A percentile compares a stretch with the other conserved stretches of the same genome.
Evolutionary conservation across 1,140 invertebrate genomes (phyloP).

Genomic region (Himalopsyche phryganea): DNA sequence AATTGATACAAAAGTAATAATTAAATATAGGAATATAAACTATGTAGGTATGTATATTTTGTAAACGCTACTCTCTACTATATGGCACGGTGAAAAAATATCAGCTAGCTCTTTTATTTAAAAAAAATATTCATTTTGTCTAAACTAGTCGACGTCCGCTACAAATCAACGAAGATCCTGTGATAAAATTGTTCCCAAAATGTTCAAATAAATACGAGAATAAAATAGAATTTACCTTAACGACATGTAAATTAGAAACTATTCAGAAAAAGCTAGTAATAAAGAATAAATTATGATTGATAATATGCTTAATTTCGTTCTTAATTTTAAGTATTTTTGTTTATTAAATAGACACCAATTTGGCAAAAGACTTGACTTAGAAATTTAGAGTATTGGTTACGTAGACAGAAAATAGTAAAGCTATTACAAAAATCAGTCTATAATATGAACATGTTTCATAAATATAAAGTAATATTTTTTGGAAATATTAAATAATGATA

Average conservation of each 20-base stretch:
- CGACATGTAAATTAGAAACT: neutral
- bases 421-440: neutral
- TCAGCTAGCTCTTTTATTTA: neutral
- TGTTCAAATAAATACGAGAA: slow-evolving; percentile 11
- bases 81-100: slow-evolving; percentile 34
- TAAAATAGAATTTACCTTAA: neutral
- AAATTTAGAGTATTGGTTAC: neutral
- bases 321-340: neutral
- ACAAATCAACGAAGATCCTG: slow-evolving; percentile 2
- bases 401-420: no score
- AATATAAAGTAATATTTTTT: slow-evolving; percentile 11
- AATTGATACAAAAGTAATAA: neutral
- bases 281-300: no score
- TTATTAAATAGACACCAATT: slow-evolving; percentile 10
- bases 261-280: neutral
- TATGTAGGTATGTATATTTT: neutral
- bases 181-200: slow-evolving; percentile 24
- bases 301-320: no score
- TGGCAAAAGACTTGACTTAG: slow-evolving; percentile 14
- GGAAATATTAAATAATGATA: no score
- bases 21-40: neutral
- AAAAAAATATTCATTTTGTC: slow-evolving; percentile 8
- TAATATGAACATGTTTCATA: neutral
- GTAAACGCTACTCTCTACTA: neutral
- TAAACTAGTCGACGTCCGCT: slow-evolving; percentile 4